Percentiles rank a stretch among this genome's conserved stretches.
Evolutionary conservation across 2,113 vertebrate genomes (phyloP).

Genomic region (Petrocephalus zakoni): DNA sequence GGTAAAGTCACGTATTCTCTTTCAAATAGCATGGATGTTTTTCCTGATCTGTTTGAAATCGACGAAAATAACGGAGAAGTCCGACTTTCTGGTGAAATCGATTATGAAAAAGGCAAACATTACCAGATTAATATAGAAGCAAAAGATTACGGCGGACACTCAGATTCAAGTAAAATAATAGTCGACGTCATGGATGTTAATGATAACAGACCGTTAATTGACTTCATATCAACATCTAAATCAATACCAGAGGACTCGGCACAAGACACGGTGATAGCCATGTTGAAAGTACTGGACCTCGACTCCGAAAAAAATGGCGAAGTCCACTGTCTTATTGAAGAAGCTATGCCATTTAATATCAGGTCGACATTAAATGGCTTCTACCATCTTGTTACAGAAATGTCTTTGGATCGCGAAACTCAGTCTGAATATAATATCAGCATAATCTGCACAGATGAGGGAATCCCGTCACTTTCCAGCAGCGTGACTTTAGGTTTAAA

Average conservation of each 20-base stretch:
- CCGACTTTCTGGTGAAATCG: slow-evolving; percentile 48
- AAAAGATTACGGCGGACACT: slow-evolving; percentile 56
- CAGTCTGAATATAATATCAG: slow-evolving; percentile 35
- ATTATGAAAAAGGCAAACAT: slow-evolving; percentile 56
- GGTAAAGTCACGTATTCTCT: slow-evolving; percentile 51
- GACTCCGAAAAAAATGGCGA: slow-evolving; percentile 54
- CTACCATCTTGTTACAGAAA: slow-evolving; percentile 48
- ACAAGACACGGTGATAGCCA: slow-evolving; percentile 36
- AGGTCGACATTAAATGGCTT: slow-evolving; percentile 48
- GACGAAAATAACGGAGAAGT: slow-evolving; percentile 53
- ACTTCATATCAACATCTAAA: slow-evolving; percentile 45
- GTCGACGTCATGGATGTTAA: slow-evolving; percentile 63
- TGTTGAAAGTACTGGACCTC: slow-evolving; percentile 50
- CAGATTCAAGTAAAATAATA: slow-evolving; percentile 52
- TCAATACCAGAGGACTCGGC: slow-evolving; percentile 43
- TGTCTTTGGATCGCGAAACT: slow-evolving; percentile 43
- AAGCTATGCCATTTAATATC: slow-evolving; percentile 39
- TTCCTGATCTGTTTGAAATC: slow-evolving; percentile 51
- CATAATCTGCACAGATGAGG: slow-evolving; percentile 37
- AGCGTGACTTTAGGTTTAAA: slow-evolving; percentile 46
- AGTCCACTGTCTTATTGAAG: slow-evolving; percentile 32
- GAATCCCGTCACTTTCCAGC: no score
- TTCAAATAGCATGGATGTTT: slow-evolving; percentile 38
- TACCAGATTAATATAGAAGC: slow-evolving; percentile 60
- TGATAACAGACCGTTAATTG: slow-evolving; percentile 61